phyloP scores from a whole-genome alignment of 2,888 invertebrate genomes.

The Tipula lateralis region DNA sequence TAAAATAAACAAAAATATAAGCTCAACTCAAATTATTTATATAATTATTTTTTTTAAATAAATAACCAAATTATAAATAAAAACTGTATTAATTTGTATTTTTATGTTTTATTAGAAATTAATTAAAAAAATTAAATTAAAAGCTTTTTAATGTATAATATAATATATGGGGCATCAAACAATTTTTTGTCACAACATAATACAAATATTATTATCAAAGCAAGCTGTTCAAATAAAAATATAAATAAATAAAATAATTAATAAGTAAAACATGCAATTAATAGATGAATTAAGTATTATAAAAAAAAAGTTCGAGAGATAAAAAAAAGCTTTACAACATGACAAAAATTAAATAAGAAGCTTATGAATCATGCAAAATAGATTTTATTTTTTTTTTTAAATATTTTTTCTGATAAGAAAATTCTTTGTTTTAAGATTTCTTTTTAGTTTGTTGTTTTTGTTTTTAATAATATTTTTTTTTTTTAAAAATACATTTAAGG shows the following conservation, averaged over 20 bases:
- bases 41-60: not conserved
- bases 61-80: not conserved
- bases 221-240: not conserved
- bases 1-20: slow-evolving; percentile 30
- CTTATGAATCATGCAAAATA: not conserved
- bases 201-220: not conserved
- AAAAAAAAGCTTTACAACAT: slow-evolving; percentile 14
- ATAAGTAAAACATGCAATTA: not conserved
- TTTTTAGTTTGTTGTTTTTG: not conserved
- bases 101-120: slow-evolving; percentile 1
- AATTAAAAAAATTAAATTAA: not conserved
- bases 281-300: not conserved
- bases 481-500: slow-evolving; percentile 2
- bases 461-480: too few species aligned
- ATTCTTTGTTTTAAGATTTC: slow-evolving; percentile 24
- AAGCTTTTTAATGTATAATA: not conserved
- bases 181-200: not conserved
- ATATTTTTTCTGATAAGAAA: not conserved
- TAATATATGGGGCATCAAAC: not conserved
- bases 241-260: not conserved
- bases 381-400: not conserved
- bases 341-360: slow-evolving; percentile 20
- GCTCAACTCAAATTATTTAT: not conserved
- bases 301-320: not conserved
- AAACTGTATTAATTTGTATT: slow-evolving; percentile 14